A percentile compares a stretch with the other conserved stretches of the same genome.
phyloP scores from a whole-genome alignment of 2,113 vertebrate species.

The Prietella phreatophila region DNA sequence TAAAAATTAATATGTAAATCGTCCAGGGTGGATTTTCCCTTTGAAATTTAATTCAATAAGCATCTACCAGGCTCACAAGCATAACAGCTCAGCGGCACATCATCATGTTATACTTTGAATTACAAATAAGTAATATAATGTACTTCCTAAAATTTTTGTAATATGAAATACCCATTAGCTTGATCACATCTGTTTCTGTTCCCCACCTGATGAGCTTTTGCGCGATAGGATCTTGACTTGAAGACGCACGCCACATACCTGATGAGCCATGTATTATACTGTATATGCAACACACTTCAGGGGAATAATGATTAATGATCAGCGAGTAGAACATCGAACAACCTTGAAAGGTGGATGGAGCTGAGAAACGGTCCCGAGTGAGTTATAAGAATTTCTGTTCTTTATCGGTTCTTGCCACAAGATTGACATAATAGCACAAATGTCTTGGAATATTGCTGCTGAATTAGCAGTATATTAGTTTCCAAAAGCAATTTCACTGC shows the following conservation, averaged over 20 bases:
- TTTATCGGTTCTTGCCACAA: neutral
- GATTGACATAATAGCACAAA: constrained; percentile 4
- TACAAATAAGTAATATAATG: neutral
- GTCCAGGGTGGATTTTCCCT: neutral
- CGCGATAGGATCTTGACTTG: neutral
- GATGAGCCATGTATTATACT: neutral
- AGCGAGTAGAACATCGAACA: neutral
- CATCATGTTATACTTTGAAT: neutral
- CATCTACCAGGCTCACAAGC: neutral
- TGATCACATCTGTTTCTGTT: neutral
- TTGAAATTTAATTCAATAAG: too few relatives aligned
- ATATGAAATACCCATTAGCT: neutral
- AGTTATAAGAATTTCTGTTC: neutral
- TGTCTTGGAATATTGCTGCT: neutral
- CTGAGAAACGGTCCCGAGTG: neutral
- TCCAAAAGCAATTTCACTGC: constrained; percentile 19
- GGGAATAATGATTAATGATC: constrained; percentile 12
- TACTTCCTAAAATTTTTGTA: neutral
- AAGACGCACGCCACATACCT: neutral
- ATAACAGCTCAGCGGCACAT: neutral
- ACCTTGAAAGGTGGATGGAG: neutral
- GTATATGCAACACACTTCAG: neutral
- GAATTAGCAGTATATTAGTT: constrained; percentile 11
- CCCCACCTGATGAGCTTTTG: neutral
- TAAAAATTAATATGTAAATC: neutral